phyloP scores from a whole-genome alignment of 2,113 vertebrate genomes.

The Muntiacus muntjak region DNA sequence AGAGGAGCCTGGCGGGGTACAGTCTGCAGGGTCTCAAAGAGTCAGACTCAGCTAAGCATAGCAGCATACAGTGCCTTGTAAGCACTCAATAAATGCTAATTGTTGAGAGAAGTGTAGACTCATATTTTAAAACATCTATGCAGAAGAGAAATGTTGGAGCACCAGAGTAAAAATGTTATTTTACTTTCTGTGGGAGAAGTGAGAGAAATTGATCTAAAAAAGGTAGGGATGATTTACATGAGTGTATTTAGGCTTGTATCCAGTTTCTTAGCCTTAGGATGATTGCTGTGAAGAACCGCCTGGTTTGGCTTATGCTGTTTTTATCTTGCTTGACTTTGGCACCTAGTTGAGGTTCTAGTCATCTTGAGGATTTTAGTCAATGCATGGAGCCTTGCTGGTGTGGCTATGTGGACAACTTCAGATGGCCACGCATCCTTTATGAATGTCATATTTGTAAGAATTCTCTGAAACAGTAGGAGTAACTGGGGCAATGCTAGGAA shows the following conservation, averaged over 20 bases:
- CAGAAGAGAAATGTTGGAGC: not conserved
- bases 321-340: not conserved
- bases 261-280: not conserved
- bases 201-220: not conserved
- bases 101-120: not conserved
- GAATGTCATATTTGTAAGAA: not conserved
- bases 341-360: not conserved
- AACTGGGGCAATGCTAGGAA: too few species aligned
- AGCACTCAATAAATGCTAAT: not conserved
- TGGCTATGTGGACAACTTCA: not conserved
- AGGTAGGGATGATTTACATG: not conserved
- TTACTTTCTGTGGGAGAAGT: not conserved
- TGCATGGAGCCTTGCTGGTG: not conserved
- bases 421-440: not conserved
- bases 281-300: not conserved
- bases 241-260: not conserved
- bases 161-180: not conserved
- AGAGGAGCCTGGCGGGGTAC: rapidly evolving
- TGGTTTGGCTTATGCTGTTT: not conserved
- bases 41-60: not conserved
- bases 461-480: not conserved
- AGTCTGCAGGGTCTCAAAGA: not conserved
- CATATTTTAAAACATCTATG: not conserved
- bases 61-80: not conserved
- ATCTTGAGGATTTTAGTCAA: not conserved